These are phyloP conservation scores for Oscheius myriophilus DNA, from an alignment of 2,888 invertebrate genomes.

Conservation along the genomic window DNA sequence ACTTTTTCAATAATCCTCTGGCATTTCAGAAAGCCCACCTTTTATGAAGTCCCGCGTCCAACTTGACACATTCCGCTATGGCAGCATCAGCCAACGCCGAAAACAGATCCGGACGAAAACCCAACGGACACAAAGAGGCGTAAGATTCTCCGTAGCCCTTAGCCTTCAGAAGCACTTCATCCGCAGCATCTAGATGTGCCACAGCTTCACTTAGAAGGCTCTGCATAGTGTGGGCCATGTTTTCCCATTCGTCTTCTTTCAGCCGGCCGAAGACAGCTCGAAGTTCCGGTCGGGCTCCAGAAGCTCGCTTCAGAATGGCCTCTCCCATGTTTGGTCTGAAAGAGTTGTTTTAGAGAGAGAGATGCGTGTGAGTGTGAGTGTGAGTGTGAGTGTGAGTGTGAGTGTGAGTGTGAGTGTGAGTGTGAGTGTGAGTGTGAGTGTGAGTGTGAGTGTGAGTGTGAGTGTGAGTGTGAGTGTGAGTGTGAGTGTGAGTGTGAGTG, in stretches of 20 bases:
- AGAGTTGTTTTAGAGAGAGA: background rate
- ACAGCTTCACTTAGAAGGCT: conserved; percentile 59
- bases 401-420: background rate
- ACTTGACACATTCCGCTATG: conserved; percentile 68
- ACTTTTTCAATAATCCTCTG: background rate
- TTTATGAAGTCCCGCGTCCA: conserved; percentile 66
- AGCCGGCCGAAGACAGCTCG: conserved; percentile 57
- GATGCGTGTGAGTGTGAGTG: background rate
- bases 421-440: background rate
- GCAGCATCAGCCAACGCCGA: conserved; percentile 66
- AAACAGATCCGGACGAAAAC: conserved; percentile 69
- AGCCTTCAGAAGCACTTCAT: conserved; percentile 54
- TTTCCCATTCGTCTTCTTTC: conserved; percentile 57
- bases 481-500: background rate
- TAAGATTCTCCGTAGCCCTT: conserved; percentile 60
- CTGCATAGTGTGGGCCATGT: conserved; percentile 54
- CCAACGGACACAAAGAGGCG: conserved; percentile 61
- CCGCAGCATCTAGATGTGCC: conserved; percentile 60
- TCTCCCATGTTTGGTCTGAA: conserved; percentile 65
- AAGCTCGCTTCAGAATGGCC: conserved; percentile 64
- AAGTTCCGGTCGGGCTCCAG: conserved; percentile 61
- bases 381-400: background rate
- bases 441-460: background rate
- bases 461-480: background rate
- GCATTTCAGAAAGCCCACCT: conserved; percentile 22